A percentile compares a stretch with the other conserved stretches of the same genome.
Evolutionary conservation across 2,888 invertebrate species (phyloP).

Genomic region (Unio delphinus): DNA sequence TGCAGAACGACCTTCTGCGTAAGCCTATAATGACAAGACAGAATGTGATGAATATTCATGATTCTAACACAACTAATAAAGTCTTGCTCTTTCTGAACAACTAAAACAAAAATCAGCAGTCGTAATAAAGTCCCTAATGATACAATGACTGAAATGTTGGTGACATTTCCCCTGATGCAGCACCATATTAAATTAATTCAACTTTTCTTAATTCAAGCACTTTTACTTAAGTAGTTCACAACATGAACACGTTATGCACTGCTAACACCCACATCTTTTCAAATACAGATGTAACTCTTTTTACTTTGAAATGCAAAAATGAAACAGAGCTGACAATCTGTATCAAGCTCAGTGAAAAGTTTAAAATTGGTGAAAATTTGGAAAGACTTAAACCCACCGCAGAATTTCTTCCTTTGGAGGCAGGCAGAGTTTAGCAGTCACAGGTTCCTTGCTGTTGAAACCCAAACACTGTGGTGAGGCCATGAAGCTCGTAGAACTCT

Average conservation of each 20-base stretch:
- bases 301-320: no score
- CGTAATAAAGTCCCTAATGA: no score
- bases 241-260: no score
- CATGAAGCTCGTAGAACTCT: constrained; percentile 55
- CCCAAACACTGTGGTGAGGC: constrained; percentile 69
- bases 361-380: not conserved
- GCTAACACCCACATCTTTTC: no score
- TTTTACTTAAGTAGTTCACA: no score
- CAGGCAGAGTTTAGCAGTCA: constrained; percentile 62
- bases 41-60: not conserved
- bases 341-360: not conserved
- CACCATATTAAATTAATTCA: no score
- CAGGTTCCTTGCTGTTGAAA: constrained; percentile 27
- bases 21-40: constrained; percentile 39
- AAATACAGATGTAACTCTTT: no score
- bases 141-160: no score
- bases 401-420: constrained; percentile 59
- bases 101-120: not conserved
- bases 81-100: not conserved
- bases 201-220: no score
- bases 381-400: constrained; percentile 34
- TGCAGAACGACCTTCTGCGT: constrained; percentile 51
- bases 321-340: no score
- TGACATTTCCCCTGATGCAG: no score
- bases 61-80: not conserved